Base-by-base conservation (phyloP, 2,113 vertebrate species). In the Recurvirostra avosetta region DNA sequence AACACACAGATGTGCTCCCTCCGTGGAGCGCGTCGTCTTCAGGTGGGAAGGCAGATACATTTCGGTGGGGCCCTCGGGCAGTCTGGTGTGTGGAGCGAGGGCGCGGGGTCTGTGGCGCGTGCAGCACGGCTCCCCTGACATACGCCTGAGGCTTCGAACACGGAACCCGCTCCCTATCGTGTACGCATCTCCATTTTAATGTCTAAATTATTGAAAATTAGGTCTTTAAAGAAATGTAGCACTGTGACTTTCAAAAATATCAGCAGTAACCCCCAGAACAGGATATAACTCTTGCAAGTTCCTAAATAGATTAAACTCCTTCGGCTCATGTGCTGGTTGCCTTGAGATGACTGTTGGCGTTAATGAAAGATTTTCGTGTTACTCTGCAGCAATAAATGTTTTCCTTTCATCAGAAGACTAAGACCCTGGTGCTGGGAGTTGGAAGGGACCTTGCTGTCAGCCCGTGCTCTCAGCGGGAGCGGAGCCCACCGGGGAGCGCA, bases 61-160 rank as follows among this genome's bases (percentile, higher is more conserved):
- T 23, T 22, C 38, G 25, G 30, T 16, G 59, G 59, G 22, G 18
- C 16, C 22, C 62, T 17, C 9, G 1, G 40, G 6, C 6, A 32
- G 8, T 3, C 23, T 15, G 22, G 52, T 8, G 2, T 7, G 72
- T 18, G 1, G 40, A 59, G 59, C 16, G 8, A 26, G 66, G 27
- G 59, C 16, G 5, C 22, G 66, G 22, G 12, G 30, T 36, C n/a
- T 16, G 47, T 19, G 34, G 3, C 22, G 56, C 12, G 15, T 5
- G 25, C 62, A 27, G 40, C 32, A 5, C 2, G 29, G 8, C 11
- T 30, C 20, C 49, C 15, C 32, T 7, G 50, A 45, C 58, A 19
- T 11, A 4, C 3, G 4, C 41, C 61, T 14, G 4, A 7, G 52
- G 4, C 8, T 7, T 29, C 0, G 2, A n/a, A 30, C 7, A 3